Evolutionary conservation across 2,888 invertebrate genomes (phyloP).

Genomic region (Mesorhabditis spiculigera): DNA sequence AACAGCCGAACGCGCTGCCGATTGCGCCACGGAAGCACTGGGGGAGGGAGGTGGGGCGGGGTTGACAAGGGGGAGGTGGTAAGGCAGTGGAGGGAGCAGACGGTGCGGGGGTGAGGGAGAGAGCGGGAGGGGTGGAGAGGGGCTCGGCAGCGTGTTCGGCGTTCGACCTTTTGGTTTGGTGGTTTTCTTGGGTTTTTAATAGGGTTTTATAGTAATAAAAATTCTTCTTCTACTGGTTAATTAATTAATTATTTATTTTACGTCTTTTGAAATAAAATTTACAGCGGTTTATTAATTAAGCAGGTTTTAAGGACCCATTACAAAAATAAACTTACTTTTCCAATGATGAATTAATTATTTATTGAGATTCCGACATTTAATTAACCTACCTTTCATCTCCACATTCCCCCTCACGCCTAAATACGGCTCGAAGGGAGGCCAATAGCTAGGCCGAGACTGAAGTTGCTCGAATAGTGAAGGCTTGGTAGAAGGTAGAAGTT

Average conservation of each 20-base stretch:
- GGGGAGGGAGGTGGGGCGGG: background rate
- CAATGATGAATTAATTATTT: background rate
- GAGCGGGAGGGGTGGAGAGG: background rate
- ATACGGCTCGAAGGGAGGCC: slow-evolving; percentile 56
- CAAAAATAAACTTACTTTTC: too few species aligned
- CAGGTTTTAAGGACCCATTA: too few species aligned
- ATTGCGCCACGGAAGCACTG: slow-evolving; percentile 33
- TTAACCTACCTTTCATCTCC: slow-evolving; percentile 35
- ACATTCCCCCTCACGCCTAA: slow-evolving; percentile 40
- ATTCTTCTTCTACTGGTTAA: too few species aligned
- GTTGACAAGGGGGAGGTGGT: background rate
- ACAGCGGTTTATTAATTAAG: too few species aligned
- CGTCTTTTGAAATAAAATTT: too few species aligned
- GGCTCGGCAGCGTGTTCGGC: background rate
- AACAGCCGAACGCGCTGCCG: slow-evolving; percentile 54
- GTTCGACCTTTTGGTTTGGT: background rate
- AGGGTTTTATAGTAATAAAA: too few species aligned
- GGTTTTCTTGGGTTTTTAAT: too few species aligned
- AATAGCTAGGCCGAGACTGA: slow-evolving; percentile 47
- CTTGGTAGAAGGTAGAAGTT: slow-evolving; percentile 38
- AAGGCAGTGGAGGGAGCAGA: background rate
- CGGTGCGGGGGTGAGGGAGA: background rate
- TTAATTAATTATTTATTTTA: too few species aligned
- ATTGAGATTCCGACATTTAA: slow-evolving; percentile 5
- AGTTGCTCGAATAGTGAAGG: slow-evolving; percentile 56